These are phyloP conservation scores for Acromyrmex heyeri DNA, from an alignment of 1,140 invertebrate species.

Conservation along the genomic window DNA sequence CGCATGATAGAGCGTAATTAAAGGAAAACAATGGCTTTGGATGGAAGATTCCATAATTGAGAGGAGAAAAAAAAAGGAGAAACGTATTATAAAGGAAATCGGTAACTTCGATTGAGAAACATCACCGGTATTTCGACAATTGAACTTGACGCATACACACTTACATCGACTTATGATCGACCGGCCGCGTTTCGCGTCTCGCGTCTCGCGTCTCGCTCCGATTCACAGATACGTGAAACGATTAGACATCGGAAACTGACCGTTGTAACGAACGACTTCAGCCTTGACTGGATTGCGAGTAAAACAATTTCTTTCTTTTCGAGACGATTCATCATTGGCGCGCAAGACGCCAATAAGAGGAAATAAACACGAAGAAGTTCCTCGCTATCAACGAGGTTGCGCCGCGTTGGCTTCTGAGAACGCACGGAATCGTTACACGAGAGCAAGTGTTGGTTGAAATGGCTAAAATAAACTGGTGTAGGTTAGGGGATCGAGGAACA, in stretches of 20 bases:
- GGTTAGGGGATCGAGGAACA: slow-evolving; percentile 77
- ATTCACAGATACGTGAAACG: neutral
- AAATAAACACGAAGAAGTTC: neutral
- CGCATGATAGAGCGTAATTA: neutral
- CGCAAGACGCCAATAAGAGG: neutral
- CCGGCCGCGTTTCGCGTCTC: neutral
- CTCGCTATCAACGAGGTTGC: slow-evolving; percentile 16
- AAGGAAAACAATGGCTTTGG: slow-evolving; percentile 16
- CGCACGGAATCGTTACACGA: neutral
- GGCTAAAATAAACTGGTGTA: slow-evolving; percentile 76
- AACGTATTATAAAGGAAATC: neutral
- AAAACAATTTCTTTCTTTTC: neutral
- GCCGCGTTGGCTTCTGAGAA: neutral
- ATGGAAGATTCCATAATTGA: neutral
- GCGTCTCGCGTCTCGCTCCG: neutral
- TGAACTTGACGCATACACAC: neutral
- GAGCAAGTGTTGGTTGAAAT: slow-evolving; percentile 47
- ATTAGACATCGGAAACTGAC: neutral
- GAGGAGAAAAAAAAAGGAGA: neutral
- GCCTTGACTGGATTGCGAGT: neutral
- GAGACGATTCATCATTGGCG: neutral
- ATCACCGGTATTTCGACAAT: neutral
- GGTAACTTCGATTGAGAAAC: neutral
- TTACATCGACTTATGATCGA: neutral
- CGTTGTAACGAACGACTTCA: neutral